Evolutionary conservation across 2,888 invertebrate species (phyloP).

Genomic region (Drosophila peninsularis): DNA sequence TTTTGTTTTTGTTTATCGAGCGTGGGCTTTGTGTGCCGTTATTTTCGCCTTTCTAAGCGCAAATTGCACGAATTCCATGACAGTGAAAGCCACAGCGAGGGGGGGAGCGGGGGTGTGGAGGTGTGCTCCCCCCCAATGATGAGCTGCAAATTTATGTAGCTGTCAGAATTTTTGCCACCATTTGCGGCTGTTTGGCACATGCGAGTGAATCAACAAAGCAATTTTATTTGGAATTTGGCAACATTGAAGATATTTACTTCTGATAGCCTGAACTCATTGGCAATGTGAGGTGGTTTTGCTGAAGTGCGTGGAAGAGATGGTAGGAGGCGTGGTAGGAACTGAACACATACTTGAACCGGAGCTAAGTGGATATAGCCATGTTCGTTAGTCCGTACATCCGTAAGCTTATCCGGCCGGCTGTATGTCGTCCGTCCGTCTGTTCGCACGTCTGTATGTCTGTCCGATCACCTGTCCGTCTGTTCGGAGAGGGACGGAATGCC

Average conservation of each 20-base stretch:
- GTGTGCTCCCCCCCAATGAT: constrained; percentile 11
- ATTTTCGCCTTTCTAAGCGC: constrained; percentile 42
- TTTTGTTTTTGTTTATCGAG: constrained; percentile 36
- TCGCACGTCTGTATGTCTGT: too few species aligned
- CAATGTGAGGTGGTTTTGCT: too few species aligned
- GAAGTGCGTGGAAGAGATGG: too few species aligned
- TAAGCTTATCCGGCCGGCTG: too few species aligned
- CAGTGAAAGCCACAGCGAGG: constrained; percentile 35
- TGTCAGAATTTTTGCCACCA: constrained; percentile 10
- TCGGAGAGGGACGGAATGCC: too few species aligned
- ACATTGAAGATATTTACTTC: too few species aligned
- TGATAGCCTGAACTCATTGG: too few species aligned
- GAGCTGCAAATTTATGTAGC: constrained; percentile 28
- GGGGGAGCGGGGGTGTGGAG: not conserved
- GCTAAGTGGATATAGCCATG: too few species aligned
- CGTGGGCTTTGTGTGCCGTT: constrained; percentile 34
- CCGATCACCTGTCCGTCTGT: too few species aligned
- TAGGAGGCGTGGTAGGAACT: not conserved
- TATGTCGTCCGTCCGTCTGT: too few species aligned
- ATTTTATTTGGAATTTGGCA: not conserved
- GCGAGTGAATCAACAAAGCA: constrained; percentile 8
- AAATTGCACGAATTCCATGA: constrained; percentile 47
- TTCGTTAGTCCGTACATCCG: too few species aligned
- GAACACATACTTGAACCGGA: too few species aligned
- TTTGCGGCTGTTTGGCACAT: not conserved